Percentiles rank a stretch among this genome's conserved stretches.
Conservation (phyloP, 2,888 invertebrate species). For the Xylophagus ater region DNA sequence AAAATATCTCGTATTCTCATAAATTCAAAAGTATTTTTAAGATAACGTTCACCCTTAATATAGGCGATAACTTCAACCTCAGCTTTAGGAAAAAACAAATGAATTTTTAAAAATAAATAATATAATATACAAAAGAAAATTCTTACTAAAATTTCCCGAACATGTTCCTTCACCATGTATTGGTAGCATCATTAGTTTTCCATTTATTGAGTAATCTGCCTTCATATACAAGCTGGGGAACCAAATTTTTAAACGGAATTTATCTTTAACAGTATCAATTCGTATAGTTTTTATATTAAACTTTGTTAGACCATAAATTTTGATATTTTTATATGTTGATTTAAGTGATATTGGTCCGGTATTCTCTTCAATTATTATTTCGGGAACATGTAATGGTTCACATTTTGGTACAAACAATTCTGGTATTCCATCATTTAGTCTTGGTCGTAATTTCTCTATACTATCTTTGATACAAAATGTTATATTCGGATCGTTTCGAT, state of each 20-base stretch:
- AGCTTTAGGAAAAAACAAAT: slow-evolving; percentile 38
- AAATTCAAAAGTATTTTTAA: slow-evolving; percentile 43
- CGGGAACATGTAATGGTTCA: slow-evolving; percentile 58
- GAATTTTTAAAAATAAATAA: slow-evolving; percentile 2
- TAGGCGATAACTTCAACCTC: slow-evolving; percentile 53
- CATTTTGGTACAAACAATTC: slow-evolving; percentile 56
- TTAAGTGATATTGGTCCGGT: slow-evolving; percentile 57
- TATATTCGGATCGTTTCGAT: slow-evolving; percentile 47
- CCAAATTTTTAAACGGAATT: slow-evolving; percentile 48
- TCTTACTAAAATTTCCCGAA: slow-evolving; percentile 57
- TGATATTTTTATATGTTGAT: slow-evolving; percentile 53
- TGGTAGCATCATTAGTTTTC: slow-evolving; percentile 62
- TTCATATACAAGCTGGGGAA: slow-evolving; percentile 54
- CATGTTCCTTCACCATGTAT: slow-evolving; percentile 57
- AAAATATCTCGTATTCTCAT: slow-evolving; percentile 52
- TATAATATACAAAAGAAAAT: slow-evolving; percentile 3
- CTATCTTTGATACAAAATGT: slow-evolving; percentile 50
- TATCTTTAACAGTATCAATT: slow-evolving; percentile 38
- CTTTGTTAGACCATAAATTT: slow-evolving; percentile 50
- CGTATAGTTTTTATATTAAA: slow-evolving; percentile 49
- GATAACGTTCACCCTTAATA: slow-evolving; percentile 48
- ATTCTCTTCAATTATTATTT: slow-evolving; percentile 55
- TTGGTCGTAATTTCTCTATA: slow-evolving; percentile 47
- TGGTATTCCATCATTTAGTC: slow-evolving; percentile 51
- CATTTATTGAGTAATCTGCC: slow-evolving; percentile 54